phyloP scores from a whole-genome alignment of 2,888 invertebrate genomes.

The Nomada ruficornis region DNA sequence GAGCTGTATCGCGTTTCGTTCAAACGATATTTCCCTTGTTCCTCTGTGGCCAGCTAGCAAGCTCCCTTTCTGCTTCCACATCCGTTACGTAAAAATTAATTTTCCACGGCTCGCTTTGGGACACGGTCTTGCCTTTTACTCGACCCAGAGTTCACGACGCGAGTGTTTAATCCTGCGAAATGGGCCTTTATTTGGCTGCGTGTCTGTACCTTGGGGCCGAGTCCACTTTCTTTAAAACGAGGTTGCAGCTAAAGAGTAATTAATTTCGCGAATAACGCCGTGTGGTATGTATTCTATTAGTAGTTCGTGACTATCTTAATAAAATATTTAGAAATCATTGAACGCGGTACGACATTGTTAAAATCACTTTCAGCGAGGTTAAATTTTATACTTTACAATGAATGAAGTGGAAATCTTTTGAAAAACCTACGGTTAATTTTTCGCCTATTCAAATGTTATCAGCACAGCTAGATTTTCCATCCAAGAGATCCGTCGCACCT shows the following conservation, averaged over 20 bases:
- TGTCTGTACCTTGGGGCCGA: background rate
- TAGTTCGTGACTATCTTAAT: no score
- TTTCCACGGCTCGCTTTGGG: background rate
- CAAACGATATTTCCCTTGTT: conserved; percentile 15
- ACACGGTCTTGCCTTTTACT: background rate
- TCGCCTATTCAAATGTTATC: background rate
- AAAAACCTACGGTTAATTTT: no score
- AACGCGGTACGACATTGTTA: no score
- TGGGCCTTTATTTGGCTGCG: background rate
- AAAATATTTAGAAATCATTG: no score
- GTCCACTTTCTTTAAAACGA: no score
- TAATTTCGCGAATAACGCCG: no score
- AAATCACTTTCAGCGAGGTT: no score
- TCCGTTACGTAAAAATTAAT: background rate
- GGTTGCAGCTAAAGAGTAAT: no score
- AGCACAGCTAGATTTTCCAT: background rate
- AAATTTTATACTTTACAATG: no score
- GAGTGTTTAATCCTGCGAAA: background rate
- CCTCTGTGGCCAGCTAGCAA: background rate
- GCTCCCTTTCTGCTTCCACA: background rate
- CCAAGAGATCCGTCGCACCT: conserved; percentile 28
- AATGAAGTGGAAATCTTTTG: no score
- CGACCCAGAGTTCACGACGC: background rate
- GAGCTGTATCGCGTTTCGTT: conserved; percentile 16
- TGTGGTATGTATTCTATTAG: no score